phyloP scores from a whole-genome alignment of 2,113 vertebrate species.

The Leucosticte australis region DNA sequence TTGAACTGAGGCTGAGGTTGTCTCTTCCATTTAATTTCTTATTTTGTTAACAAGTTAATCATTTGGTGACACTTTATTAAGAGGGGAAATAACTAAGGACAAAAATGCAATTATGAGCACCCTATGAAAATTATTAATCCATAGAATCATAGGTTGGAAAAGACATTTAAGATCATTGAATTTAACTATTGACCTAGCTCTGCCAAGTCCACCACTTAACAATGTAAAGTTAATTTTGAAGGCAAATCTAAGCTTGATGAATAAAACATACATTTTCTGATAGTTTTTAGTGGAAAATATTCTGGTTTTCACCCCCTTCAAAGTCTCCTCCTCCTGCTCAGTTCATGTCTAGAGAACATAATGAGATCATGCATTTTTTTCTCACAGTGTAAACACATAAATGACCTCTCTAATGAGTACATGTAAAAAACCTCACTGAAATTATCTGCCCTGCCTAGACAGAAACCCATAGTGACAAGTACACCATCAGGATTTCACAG shows the following conservation, averaged over 20 bases:
- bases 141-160: background rate
- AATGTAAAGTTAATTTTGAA: background rate
- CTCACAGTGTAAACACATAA: background rate
- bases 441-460: background rate
- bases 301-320: background rate
- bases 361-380: background rate
- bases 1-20: background rate
- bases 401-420: background rate
- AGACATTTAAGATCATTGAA: background rate
- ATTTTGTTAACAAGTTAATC: conserved; percentile 4
- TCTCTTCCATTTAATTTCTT: background rate
- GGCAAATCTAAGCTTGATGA: background rate
- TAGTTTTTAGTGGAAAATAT: background rate
- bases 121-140: background rate
- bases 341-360: background rate
- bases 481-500: background rate
- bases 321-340: background rate
- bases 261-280: background rate
- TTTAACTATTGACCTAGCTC: background rate
- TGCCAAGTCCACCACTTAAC: background rate
- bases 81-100: background rate
- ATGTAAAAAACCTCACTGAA: background rate
- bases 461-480: background rate
- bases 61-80: background rate
- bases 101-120: background rate